Evolutionary conservation across 2,113 vertebrate genomes (phyloP), one percentile per base, ranked within the genome.

Genomic region (Brienomyrus brachyistius): DNA sequence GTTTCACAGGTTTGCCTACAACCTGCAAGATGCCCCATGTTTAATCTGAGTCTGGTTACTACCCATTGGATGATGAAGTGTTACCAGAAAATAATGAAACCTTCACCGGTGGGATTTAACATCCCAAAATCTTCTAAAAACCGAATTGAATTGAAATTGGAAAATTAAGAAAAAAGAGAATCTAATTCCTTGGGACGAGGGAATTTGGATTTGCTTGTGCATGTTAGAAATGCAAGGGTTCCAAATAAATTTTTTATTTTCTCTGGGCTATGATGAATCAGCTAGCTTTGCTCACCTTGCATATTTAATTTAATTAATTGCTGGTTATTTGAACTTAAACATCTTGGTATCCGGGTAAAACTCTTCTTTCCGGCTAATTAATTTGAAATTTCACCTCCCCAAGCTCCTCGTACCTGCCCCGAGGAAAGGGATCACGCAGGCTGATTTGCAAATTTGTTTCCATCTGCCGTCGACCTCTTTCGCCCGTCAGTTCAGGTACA

Each of bases 1-100:
- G 70, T 43, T 89, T 88, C 74, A 84, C 54, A 85, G 40, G 43
- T 43, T 84, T 43, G 84, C 40, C 88, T 59, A 35, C 27, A 87
- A 40, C 11, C 51, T 54, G 50, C 5, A 56, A 48, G 80, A 48
- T 40, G 40, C 40, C 40, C 40, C 40, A 40, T 40, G 40, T 40
- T 40, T 40, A 40, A 40, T 83, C 7, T 48, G 21, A 21, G 21
- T 66, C 51, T 56, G 11, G 19, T 56, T 47, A 50, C 48, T 82
- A 27, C 35, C 17, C 47, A 21, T 8, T 54, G 48, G 48, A 21
- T 89, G 47, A 15, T 48, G 74, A 51, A 19, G 80, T 8, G 15
- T 43, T 45, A 23, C 19, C 77, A 21, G 40, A 84, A 17, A 84
- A 48, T n/a, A n/a, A 47, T 84, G 19, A 10, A 40, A 80, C 74